phyloP scores from a whole-genome alignment of 2,113 vertebrate species.

The Tylochromis polylepis region DNA sequence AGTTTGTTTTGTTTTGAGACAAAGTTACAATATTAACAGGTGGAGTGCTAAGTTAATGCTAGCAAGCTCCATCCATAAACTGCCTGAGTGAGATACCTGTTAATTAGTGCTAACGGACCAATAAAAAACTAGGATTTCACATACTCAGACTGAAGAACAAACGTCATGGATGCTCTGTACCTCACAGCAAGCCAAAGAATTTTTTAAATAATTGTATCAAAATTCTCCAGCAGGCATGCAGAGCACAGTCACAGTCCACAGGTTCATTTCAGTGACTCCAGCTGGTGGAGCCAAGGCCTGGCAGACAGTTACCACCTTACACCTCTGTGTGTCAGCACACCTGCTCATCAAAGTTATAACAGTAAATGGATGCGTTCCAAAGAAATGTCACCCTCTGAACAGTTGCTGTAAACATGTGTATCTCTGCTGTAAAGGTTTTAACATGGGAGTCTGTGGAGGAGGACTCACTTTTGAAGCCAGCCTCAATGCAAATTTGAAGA shows the following conservation, averaged over 20 bases:
- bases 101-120: background rate
- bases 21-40: background rate
- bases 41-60: background rate
- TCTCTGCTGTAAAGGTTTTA: background rate
- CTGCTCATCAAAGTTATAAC: background rate
- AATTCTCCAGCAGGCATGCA: background rate
- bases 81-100: background rate
- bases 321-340: background rate
- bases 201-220: background rate
- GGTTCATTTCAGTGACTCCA: background rate
- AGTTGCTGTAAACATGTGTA: background rate
- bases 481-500: background rate
- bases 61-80: background rate
- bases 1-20: background rate
- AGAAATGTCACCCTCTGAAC: background rate
- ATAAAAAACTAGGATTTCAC: background rate
- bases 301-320: background rate
- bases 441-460: background rate
- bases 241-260: rapidly evolving
- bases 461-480: background rate
- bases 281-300: background rate
- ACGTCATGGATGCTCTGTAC: background rate
- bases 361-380: background rate
- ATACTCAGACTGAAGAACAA: background rate
- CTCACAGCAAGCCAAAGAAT: background rate